phyloP scores from a whole-genome alignment of 2,113 vertebrate genomes.

The Melanerpes formicivorus region DNA sequence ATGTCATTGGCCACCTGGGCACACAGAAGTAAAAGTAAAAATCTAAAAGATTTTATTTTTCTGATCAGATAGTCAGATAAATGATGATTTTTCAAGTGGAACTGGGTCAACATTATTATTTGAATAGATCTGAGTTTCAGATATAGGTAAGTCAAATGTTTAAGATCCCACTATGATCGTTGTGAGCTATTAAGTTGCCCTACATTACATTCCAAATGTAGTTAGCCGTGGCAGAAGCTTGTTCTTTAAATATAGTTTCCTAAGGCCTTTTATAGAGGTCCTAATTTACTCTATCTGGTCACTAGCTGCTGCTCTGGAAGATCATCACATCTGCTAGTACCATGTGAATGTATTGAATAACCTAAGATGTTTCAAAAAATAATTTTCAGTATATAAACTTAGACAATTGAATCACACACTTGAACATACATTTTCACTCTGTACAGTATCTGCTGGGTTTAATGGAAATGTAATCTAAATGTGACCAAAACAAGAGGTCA shows the following conservation, averaged over 20 bases:
- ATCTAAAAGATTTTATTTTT: neutral
- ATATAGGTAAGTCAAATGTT: neutral
- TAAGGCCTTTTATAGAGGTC: neutral
- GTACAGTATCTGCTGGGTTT: neutral
- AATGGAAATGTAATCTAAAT: neutral
- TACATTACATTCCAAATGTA: neutral
- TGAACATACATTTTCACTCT: neutral
- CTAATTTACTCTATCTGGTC: constrained; percentile 28
- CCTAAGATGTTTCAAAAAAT: neutral
- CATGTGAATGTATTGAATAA: neutral
- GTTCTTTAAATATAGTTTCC: neutral
- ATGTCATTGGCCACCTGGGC: too few species aligned
- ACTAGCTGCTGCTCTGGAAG: neutral
- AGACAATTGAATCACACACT: neutral
- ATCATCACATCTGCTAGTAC: neutral
- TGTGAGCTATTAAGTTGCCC: neutral
- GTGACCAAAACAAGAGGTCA: neutral
- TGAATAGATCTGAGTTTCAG: neutral
- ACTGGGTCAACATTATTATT: neutral
- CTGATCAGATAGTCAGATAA: neutral
- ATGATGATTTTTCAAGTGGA: neutral
- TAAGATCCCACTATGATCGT: neutral
- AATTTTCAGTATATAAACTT: neutral
- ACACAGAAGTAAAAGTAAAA: neutral
- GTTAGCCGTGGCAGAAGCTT: neutral